phyloP scores from a whole-genome alignment of 2,797 vertebrate genomes.

The Anabacerthia variegaticeps region DNA sequence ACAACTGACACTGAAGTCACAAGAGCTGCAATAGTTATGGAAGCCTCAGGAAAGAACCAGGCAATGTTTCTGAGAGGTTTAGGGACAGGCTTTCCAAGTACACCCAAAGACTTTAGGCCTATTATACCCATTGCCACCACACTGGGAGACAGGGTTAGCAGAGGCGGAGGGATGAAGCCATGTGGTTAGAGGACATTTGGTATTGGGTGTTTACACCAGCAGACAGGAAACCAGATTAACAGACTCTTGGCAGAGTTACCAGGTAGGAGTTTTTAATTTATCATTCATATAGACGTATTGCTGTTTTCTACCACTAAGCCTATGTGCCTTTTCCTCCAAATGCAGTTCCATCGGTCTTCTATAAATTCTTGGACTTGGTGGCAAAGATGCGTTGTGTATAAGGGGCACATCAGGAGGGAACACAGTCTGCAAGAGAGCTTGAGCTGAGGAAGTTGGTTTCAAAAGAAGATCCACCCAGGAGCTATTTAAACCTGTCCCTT shows the following conservation, averaged over 20 bases:
- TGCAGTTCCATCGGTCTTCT: not conserved
- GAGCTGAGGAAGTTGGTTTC: not conserved
- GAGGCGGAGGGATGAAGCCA: not conserved
- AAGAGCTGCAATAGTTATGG: not conserved
- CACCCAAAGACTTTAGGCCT: not conserved
- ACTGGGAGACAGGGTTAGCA: not conserved
- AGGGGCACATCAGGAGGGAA: not conserved
- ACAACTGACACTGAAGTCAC: not conserved
- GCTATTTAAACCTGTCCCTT: constrained; percentile 17
- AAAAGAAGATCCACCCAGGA: not conserved
- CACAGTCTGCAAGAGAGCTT: not conserved
- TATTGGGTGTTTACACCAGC: not conserved
- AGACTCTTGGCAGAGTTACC: not conserved
- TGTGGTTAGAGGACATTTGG: not conserved
- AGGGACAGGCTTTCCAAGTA: not conserved
- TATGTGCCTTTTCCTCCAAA: not conserved
- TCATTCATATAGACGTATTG: fast-evolving
- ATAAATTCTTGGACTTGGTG: not conserved
- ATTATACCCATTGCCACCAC: not conserved
- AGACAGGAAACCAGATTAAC: constrained; percentile 17
- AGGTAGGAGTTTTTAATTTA: not conserved
- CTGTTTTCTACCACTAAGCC: not conserved
- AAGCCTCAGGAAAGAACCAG: not conserved
- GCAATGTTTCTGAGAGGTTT: not conserved
- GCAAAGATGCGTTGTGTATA: not conserved